Base-by-base conservation (phyloP, 2,797 vertebrate genomes). In the Sebastes kiyomatsui region DNA sequence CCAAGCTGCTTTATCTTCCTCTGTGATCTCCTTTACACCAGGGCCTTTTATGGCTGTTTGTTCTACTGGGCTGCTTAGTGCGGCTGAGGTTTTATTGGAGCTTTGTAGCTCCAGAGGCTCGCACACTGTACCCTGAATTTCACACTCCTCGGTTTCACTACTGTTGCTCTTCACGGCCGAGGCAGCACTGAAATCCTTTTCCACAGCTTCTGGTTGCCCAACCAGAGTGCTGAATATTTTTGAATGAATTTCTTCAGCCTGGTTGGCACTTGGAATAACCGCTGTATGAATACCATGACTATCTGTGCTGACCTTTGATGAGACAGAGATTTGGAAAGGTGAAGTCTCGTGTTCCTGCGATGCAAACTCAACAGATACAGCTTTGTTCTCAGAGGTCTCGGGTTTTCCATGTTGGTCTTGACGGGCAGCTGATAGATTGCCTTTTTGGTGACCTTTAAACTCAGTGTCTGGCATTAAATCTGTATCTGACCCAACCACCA, bases 11-110 rank as follows among this genome's bases (percentile, higher is more conserved):
- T 87, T 83, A 83, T 91, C 89, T 87, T 85, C 85, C 70, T 80
- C 74, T 82, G 78, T 77, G 71, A 84, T 87, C 79, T 86, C 85
- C 65, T 88, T 83, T 23, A 72, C 79, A 74, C 67, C 81, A 23
- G 90, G 75, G 70, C 87, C 87, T 88, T 94, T 90, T 87, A 87
- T 82, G 81, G 80, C 28, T 68, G 71, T 84, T 75, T 82, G 84
- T 79, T 66, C 71, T 58, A 67, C 85, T 73, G 68, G 46, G 80
- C 80, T 64, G 78, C 75, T 87, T 79, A 87, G 86, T 84, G 86
- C 58, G 59, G 69, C 76, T 49, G 81, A 67, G 20, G 46, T 85
- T 93, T 88, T 76, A 81, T 71, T 85, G 71, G 67, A 67, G 84
- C 67, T 83, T 80, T 89, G 87, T 5, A 71, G 79, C 86, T 78